phyloP scores from a whole-genome alignment of 2,113 vertebrate genomes.

The Anoplopoma fimbria region DNA sequence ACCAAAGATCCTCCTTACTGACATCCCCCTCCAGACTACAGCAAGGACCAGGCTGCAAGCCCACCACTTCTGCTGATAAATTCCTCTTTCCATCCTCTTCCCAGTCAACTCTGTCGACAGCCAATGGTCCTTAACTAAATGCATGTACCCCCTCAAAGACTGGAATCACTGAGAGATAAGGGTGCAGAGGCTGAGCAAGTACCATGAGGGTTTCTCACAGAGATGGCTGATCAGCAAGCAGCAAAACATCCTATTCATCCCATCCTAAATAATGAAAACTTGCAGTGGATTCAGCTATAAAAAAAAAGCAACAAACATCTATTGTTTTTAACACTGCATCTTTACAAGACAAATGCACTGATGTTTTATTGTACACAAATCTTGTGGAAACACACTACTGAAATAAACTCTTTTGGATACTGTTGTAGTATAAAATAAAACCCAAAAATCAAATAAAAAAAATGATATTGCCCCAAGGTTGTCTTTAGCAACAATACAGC shows the following conservation, averaged over 20 bases:
- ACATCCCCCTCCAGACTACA: slow-evolving; percentile 38
- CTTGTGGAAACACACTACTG: not conserved
- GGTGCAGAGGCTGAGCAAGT: not conserved
- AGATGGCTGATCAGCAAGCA: not conserved
- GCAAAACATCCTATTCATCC: not conserved
- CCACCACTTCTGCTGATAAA: slow-evolving; percentile 26
- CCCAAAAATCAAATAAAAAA: slow-evolving; percentile 12
- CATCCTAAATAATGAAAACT: not conserved
- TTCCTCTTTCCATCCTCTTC: slow-evolving; percentile 13
- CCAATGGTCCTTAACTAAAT: slow-evolving; percentile 13
- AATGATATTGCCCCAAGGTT: slow-evolving; percentile 34
- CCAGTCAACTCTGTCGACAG: not conserved
- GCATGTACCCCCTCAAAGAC: slow-evolving; percentile 20
- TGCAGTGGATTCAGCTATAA: not conserved
- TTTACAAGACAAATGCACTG: not conserved
- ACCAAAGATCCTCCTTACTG: not conserved
- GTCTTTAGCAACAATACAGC: slow-evolving; percentile 7
- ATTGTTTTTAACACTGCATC: not conserved
- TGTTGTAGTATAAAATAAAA: slow-evolving; percentile 17
- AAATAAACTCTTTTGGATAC: slow-evolving; percentile 24
- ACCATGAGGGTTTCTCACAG: not conserved
- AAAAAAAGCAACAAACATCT: not conserved
- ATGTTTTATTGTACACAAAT: slow-evolving; percentile 36
- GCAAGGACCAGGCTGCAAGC: slow-evolving; percentile 24
- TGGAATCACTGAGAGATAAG: slow-evolving; percentile 20